Evolutionary conservation across 2,888 invertebrate species (phyloP), one percentile per base, ranked within the genome.

Genomic region (Dynastes maya): DNA sequence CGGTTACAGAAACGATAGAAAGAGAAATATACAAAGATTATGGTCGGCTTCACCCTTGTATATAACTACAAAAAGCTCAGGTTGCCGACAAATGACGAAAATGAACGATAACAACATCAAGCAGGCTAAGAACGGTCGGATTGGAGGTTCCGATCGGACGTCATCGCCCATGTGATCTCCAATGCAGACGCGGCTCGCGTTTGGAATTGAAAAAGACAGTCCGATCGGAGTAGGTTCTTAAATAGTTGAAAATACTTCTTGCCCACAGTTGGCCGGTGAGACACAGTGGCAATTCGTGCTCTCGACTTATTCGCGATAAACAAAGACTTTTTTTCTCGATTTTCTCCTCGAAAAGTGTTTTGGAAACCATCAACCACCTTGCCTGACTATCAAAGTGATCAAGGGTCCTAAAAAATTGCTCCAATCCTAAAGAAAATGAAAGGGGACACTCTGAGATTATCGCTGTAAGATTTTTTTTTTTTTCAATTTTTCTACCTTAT

Each of bases 151-250:
- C 45, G 16, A 49, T 37, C 27, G 22, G n/a, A 72, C 72, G 72
- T 61, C 61, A 58, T n/a, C 4, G 6, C 16, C 58, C 58, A 72
- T 58, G 72, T 72, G 72, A 72, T 40, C 11, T 4, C 22, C n/a
- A 51, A 13, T 72, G 37, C 58, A 40, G 16, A 22, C 16, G 55
- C 55, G 55, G 40, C 40, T 37, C 22, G 72, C 37, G 13, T 37
- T 58, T 61, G 55, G 72, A 72, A 58, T 72, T 58, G 72, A 72
- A 72, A 72, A 72, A 72, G 72, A 72, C 53, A 68, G 68, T 51
- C 51, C 49, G 51, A 27, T 51, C 16, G 8, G 58, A 58, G 45
- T 40, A 22, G 58, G 72, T 72, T 55, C 58, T 61, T 61, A 72
- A 72, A 72, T 72, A 58, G 68, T 67, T 32, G 45, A 40, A 72